A percentile compares a stretch with the other conserved stretches of the same genome.
Evolutionary conservation across 2,797 vertebrate species (phyloP).

Genomic region (Cheirogaleus major): DNA sequence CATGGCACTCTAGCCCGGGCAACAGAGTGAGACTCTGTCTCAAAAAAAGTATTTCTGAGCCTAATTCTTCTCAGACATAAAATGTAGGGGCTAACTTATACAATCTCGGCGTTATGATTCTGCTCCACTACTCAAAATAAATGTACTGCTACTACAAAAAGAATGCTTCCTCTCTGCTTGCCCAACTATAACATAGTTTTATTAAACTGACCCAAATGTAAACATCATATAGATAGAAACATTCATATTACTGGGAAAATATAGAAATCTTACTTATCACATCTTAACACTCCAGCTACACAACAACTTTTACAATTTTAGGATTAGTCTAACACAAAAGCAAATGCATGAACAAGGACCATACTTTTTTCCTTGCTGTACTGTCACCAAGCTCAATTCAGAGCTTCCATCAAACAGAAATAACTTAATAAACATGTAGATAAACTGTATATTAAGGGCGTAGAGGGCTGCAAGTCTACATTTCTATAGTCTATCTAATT

Average conservation of each 20-base stretch:
- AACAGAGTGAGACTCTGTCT: no score
- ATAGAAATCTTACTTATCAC: background rate
- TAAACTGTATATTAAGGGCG: background rate
- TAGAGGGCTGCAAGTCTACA: background rate
- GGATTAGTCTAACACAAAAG: background rate
- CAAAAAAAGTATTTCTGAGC: background rate
- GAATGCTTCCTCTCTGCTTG: background rate
- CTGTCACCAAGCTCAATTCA: background rate
- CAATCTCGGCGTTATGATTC: background rate
- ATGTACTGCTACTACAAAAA: background rate
- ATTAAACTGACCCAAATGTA: slow-evolving; percentile 33
- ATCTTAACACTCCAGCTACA: background rate
- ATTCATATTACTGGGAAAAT: background rate
- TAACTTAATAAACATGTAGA: background rate
- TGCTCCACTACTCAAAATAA: background rate
- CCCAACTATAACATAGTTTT: background rate
- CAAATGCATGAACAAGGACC: background rate
- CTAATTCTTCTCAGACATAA: background rate
- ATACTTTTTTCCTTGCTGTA: background rate
- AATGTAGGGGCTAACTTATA: background rate
- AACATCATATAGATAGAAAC: slow-evolving; percentile 3
- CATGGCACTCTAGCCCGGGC: no score
- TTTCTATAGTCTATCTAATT: background rate
- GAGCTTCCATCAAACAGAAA: background rate
- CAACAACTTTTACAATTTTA: background rate